Conservation (phyloP, 2,113 vertebrate genomes). For the Bubo scandiacus region DNA sequence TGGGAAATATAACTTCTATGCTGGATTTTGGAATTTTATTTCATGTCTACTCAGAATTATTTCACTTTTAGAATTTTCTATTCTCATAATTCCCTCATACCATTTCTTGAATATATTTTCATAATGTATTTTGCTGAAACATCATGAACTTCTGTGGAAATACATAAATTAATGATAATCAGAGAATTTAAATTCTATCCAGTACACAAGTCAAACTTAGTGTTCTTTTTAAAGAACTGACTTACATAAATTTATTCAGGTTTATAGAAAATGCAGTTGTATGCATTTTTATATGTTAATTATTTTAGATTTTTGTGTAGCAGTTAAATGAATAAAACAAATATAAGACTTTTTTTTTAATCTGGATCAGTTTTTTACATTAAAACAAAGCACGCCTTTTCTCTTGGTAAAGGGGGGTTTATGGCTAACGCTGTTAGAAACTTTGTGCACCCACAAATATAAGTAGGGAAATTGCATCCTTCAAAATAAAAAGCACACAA, state of each 20-base stretch:
- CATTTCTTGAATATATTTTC: background rate
- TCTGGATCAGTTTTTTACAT: background rate
- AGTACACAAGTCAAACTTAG: background rate
- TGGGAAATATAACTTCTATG: background rate
- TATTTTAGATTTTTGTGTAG: background rate
- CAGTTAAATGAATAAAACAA: background rate
- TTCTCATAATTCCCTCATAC: background rate
- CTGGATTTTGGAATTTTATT: background rate
- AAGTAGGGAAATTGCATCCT: background rate
- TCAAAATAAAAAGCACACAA: background rate
- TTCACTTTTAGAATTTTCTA: background rate
- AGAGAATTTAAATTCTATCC: background rate
- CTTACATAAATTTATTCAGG: background rate
- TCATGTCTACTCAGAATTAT: background rate
- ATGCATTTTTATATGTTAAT: background rate
- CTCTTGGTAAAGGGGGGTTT: background rate
- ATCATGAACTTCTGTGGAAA: background rate
- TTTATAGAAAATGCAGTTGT: background rate
- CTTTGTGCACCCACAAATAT: background rate
- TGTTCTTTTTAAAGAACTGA: background rate
- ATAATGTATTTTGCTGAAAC: background rate
- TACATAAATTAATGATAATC: background rate
- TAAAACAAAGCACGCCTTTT: background rate
- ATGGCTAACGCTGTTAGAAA: background rate
- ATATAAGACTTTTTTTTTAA: background rate